phyloP scores from a whole-genome alignment of 2,888 invertebrate genomes.

The Notodonta ziczac region DNA sequence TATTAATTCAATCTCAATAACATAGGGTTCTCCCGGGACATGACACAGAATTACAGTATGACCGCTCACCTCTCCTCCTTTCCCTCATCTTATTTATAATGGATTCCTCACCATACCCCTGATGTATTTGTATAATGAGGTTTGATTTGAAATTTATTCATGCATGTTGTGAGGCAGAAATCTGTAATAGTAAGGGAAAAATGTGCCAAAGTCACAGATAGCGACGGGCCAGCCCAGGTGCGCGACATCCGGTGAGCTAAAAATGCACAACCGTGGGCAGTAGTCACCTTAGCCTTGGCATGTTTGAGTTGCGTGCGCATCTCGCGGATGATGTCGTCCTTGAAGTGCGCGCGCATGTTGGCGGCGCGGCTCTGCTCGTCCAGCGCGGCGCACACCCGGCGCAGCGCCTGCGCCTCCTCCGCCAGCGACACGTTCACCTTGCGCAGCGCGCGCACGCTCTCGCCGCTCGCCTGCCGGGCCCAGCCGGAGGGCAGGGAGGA shows the following conservation, averaged over 20 bases:
- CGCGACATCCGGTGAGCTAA: no score
- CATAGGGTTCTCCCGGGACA: no score
- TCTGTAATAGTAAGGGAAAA: no score
- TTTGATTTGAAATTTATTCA: no score
- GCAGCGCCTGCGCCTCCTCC: slow-evolving; percentile 79
- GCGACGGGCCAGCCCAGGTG: no score
- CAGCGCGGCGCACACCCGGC: slow-evolving; percentile 79
- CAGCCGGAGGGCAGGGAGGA: no score
- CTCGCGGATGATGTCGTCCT: slow-evolving; percentile 87
- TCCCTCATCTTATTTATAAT: neutral
- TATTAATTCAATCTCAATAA: no score
- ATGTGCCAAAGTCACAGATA: no score
- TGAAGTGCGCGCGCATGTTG: slow-evolving; percentile 83
- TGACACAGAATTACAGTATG: no score
- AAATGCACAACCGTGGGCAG: no score
- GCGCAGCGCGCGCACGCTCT: slow-evolving; percentile 82
- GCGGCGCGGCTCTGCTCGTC: slow-evolving; percentile 84
- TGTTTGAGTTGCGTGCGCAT: slow-evolving; percentile 86
- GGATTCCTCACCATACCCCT: slow-evolving; percentile 9
- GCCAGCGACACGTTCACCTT: slow-evolving; percentile 85
- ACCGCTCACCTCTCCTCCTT: neutral
- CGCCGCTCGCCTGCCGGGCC: slow-evolving; percentile 54
- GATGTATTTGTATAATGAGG: no score
- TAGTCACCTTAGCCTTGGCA: slow-evolving; percentile 66
- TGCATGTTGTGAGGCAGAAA: no score